Percentiles rank a stretch among this genome's conserved stretches.
Conservation (phyloP, 2,113 vertebrate species). For the Campylomormyrus numenius region DNA sequence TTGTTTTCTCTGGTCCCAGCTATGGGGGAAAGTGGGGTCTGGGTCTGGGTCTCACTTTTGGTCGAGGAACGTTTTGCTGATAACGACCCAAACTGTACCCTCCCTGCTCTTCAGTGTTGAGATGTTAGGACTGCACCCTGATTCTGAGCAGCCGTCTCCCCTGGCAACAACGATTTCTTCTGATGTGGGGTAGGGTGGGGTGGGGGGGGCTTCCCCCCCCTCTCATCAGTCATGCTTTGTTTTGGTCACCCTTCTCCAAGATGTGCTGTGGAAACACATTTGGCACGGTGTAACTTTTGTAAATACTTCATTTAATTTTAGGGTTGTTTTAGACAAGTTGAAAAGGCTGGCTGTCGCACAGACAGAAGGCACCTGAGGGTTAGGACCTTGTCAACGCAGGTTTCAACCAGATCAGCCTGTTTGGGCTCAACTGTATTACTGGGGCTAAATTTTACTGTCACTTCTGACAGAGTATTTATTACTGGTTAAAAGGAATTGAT, state of each 20-base stretch:
- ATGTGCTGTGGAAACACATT: neutral
- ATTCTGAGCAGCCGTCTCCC: neutral
- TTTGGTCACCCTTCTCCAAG: neutral
- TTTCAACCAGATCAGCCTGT: neutral
- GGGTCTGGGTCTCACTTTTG: neutral
- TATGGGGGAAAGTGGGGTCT: neutral
- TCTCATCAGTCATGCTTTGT: neutral
- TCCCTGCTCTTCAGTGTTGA: slow-evolving; percentile 6
- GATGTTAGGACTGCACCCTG: neutral
- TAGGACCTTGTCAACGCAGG: neutral
- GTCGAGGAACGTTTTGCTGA: neutral
- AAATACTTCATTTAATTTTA: slow-evolving; percentile 8
- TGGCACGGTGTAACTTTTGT: neutral
- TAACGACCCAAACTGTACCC: slow-evolving; percentile 3
- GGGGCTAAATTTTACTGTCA: neutral
- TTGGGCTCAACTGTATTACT: neutral
- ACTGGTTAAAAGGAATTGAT: neutral
- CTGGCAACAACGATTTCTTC: neutral
- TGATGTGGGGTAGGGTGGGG: neutral
- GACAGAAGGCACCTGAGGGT: neutral
- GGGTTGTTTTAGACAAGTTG: neutral
- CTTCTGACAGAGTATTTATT: neutral
- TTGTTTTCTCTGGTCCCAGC: neutral
- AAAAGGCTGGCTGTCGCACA: neutral
- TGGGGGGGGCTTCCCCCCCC: neutral